Conservation (phyloP, 2,113 vertebrate genomes). For the Tonatia bakeri region DNA sequence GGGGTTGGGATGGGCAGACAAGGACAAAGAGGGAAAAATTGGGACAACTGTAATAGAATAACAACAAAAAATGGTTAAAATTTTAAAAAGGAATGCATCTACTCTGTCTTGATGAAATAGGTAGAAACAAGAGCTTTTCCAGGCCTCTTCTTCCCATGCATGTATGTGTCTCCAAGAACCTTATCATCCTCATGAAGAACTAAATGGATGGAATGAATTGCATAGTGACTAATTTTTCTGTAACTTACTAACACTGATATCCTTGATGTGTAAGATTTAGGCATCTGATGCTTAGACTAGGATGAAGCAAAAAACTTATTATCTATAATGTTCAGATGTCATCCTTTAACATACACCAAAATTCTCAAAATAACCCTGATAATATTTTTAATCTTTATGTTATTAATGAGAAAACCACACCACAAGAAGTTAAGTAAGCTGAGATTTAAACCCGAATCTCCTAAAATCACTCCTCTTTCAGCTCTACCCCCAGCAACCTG, state of each 20-base stretch:
- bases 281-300: not conserved
- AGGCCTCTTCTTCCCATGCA: not conserved
- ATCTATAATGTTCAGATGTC: not conserved
- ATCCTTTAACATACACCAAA: not conserved
- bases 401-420: not conserved
- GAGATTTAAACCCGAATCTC: not conserved
- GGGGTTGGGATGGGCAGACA: too few species aligned
- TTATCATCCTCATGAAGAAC: not conserved
- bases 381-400: not conserved
- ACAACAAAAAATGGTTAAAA: too few species aligned
- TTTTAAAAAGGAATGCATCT: not conserved
- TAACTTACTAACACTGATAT: not conserved
- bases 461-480: not conserved
- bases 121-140: not conserved
- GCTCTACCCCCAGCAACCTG: not conserved
- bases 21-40: too few species aligned
- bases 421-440: not conserved
- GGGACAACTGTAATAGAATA: too few species aligned
- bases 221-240: not conserved
- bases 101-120: not conserved
- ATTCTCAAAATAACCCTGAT: slow-evolving; percentile 9
- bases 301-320: not conserved
- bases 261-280: not conserved
- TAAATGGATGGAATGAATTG: not conserved
- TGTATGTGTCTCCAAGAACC: not conserved